phyloP scores from a whole-genome alignment of 1,140 invertebrate genomes.

The Sitobion miscanthi region DNA sequence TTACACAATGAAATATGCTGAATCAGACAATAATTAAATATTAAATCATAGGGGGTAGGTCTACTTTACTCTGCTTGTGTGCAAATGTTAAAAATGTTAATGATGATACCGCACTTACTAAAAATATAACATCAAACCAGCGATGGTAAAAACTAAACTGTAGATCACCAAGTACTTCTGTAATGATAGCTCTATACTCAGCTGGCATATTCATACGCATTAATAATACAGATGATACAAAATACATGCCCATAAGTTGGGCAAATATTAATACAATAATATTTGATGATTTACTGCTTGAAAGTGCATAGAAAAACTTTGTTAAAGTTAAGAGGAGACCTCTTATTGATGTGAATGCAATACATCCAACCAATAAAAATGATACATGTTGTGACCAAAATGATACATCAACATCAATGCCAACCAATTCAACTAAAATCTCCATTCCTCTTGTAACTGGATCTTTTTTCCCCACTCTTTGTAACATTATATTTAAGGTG shows the following conservation, averaged over 20 bases:
- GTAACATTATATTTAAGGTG: slow-evolving; percentile 98
- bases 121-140: slow-evolving; percentile 99
- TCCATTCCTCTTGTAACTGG: slow-evolving; percentile 96
- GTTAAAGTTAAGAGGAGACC: slow-evolving; percentile 95
- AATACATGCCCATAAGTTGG: slow-evolving; percentile 99
- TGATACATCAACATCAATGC: slow-evolving; percentile 93
- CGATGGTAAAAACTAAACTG: slow-evolving; percentile 99
- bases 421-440: slow-evolving; percentile 96
- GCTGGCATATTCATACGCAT: slow-evolving; percentile 99
- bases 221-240: slow-evolving; percentile 95
- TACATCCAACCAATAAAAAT: slow-evolving; percentile 96
- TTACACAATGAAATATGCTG: neutral
- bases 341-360: slow-evolving; percentile 96
- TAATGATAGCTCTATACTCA: slow-evolving; percentile 97
- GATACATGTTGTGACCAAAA: slow-evolving; percentile 99
- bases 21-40: neutral
- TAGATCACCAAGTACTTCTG: slow-evolving; percentile 95
- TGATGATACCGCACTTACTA: slow-evolving; percentile 94
- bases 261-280: slow-evolving; percentile 96
- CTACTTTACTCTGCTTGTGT: slow-evolving; percentile 71
- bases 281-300: slow-evolving; percentile 98
- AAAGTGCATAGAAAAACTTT: slow-evolving; percentile 99
- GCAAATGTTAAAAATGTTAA: slow-evolving; percentile 95
- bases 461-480: slow-evolving; percentile 97
- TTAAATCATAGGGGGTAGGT: slow-evolving; percentile 24